Evolutionary conservation across 2,113 vertebrate genomes (phyloP), one percentile per base, ranked within the genome.

Genomic region (Eclectus roratus): DNA sequence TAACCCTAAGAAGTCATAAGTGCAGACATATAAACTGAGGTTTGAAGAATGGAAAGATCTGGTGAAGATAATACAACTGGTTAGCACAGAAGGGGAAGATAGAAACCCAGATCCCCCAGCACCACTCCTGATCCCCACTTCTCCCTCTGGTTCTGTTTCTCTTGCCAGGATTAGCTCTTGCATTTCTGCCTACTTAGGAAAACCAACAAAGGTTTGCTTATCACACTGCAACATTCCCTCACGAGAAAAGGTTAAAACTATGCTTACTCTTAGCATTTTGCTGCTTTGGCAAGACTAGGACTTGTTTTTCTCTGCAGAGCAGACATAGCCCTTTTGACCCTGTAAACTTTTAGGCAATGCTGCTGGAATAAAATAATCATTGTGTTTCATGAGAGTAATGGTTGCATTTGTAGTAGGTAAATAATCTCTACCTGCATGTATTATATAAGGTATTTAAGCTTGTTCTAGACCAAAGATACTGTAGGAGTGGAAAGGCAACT

Each of bases 181-280:
- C 44, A 66, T 78, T 94, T 95, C 77, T 94, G 66, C 17, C 2
- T 47, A 44, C 74, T 87, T 88, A 84, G 73, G 71, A 74, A 94
- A 95, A 93, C 25, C 58, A 78, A 31, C 66, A 92, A 77, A 94
- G 64, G 71, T 86, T 70, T 93, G 46, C 87, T 88, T 91, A 93
- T 94, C 70, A 2, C 50, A 41, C 47, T 72, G 70, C 56, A 92
- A 85, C 78, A 89, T 25, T 85, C 81, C 69, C 52, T 93, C 79
- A 52, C 37, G 17, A 69, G 25, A 85, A 79, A 56, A 68, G 55
- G 90, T 95, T 93, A 61, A 91, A 96, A 90, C 80, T 72, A 21
- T 84, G 91, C 80, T 89, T 93, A 90, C 28, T 29, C 92, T 79
- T 71, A 90, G 71, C 35, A 49, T 84, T 92, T 90, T 92, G 52